These are phyloP conservation scores for Nemotelus nigrinus DNA, from an alignment of 2,888 invertebrate species.

Conservation along the genomic window DNA sequence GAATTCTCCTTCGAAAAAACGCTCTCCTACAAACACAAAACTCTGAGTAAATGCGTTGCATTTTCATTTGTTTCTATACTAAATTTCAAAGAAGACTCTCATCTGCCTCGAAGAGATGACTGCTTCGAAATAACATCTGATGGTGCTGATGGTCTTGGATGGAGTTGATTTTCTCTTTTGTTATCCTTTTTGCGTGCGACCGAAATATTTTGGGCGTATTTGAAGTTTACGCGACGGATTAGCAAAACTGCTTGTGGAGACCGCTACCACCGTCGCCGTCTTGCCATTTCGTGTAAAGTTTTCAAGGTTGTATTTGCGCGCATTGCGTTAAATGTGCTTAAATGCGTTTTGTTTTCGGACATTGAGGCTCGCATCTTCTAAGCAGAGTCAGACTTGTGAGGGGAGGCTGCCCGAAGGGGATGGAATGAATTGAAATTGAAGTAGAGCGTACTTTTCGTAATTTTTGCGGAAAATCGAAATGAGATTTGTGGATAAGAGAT, in stretches of 20 bases:
- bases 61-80: no score
- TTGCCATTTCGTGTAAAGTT: conserved; percentile 2
- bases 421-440: background rate
- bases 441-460: background rate
- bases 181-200: background rate
- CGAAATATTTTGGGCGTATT: conserved; percentile 16
- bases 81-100: no score
- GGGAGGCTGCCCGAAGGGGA: background rate
- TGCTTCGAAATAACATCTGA: no score
- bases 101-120: no score
- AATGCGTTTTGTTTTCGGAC: background rate
- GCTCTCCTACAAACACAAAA: background rate
- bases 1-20: background rate
- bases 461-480: background rate
- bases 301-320: conserved; percentile 30
- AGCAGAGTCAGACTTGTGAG: background rate
- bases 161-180: background rate
- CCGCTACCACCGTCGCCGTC: background rate
- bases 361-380: no score
- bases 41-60: no score
- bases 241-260: background rate
- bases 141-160: background rate
- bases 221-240: conserved; percentile 29
- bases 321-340: conserved; percentile 1
- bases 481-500: no score